phyloP scores from a whole-genome alignment of 1,140 invertebrate species.

The Portunus trituberculatus region DNA sequence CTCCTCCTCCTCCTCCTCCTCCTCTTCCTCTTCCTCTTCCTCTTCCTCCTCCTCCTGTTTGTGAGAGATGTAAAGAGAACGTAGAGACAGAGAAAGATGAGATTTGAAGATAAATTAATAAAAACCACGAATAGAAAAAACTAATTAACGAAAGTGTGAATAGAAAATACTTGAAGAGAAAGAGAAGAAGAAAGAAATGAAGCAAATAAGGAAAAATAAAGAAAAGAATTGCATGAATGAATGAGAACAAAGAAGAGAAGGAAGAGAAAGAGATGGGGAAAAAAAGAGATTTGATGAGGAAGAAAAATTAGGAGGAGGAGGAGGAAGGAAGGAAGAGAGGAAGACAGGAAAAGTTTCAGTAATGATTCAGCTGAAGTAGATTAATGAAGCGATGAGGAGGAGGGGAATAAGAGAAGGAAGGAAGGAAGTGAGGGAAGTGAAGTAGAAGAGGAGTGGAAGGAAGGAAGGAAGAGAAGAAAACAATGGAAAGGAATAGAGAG shows the following conservation, averaged over 20 bases:
- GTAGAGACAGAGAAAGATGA: not conserved
- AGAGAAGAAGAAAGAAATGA: not conserved
- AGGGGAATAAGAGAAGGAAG: not conserved
- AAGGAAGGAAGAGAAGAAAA: constrained; percentile 5
- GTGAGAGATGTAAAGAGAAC: not conserved
- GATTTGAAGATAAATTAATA: not conserved
- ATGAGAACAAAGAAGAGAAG: not conserved
- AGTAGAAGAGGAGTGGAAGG: not conserved
- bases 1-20: constrained; percentile 10
- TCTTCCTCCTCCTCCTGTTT: not conserved
- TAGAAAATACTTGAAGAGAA: not conserved
- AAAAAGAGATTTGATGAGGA: too few species aligned
- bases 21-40: not conserved
- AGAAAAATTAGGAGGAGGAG: too few species aligned
- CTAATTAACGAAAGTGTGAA: not conserved
- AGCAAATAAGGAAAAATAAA: not conserved
- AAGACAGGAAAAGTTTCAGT: not conserved
- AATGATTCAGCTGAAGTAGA: not conserved
- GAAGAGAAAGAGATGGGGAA: too few species aligned
- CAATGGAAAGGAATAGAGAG: not conserved
- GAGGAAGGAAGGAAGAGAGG: not conserved
- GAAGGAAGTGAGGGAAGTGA: not conserved
- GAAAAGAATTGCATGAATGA: not conserved
- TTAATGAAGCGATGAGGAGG: not conserved
- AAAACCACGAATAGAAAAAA: not conserved